These are phyloP conservation scores for Perca schrenkii DNA, from an alignment of 2,113 vertebrate genomes.

Conservation along the genomic window DNA sequence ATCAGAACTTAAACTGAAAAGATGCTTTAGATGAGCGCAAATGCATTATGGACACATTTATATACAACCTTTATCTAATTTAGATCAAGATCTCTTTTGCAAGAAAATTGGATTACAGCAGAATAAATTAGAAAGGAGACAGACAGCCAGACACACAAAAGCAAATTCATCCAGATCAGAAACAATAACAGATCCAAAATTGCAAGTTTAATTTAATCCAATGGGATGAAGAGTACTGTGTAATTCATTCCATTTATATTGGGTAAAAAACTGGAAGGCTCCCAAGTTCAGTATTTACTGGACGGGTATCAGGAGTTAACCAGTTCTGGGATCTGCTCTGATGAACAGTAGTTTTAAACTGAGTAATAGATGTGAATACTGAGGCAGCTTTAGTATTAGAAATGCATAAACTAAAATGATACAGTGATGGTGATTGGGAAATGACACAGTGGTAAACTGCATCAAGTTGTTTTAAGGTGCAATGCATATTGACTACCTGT, in stretches of 20 bases:
- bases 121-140: background rate
- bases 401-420: background rate
- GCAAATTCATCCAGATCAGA: background rate
- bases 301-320: background rate
- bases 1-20: background rate
- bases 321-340: background rate
- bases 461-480: background rate
- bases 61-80: background rate
- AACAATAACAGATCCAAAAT: background rate
- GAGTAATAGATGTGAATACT: background rate
- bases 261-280: background rate
- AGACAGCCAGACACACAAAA: background rate
- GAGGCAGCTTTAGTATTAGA: background rate
- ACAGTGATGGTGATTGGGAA: background rate
- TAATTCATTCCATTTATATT: background rate
- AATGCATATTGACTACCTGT: background rate
- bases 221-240: background rate
- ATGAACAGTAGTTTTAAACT: background rate
- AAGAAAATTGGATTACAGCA: background rate
- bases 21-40: background rate
- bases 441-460: background rate
- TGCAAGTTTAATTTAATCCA: background rate
- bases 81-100: conserved; percentile 2
- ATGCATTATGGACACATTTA: background rate
- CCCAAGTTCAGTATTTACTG: background rate